phyloP scores from a whole-genome alignment of 1,140 invertebrate species.

The Polypedilum pembai region DNA sequence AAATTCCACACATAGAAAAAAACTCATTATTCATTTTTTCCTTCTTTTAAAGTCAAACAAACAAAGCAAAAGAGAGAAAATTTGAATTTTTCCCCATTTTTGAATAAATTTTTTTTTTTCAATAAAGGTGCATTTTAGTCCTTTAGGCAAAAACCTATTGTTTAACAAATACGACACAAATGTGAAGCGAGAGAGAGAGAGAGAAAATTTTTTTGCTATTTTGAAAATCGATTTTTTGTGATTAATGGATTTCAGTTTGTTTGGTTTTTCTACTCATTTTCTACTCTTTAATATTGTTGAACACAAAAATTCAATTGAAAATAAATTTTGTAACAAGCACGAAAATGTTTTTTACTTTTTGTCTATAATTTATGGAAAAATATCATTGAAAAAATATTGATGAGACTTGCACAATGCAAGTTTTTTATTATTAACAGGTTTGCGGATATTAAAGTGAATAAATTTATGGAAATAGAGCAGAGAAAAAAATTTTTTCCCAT shows the following conservation, averaged over 20 bases:
- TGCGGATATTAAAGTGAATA: no score
- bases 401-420: no score
- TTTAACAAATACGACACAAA: background rate
- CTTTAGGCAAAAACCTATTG: background rate
- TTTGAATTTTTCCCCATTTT: background rate
- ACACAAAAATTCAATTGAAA: no score
- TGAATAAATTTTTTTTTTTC: background rate
- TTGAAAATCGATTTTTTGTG: slow-evolving; percentile 3
- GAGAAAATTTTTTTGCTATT: background rate
- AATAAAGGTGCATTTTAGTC: slow-evolving; percentile 5
- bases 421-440: no score
- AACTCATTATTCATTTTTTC: slow-evolving; percentile 1
- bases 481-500: no score
- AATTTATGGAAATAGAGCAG: no score
- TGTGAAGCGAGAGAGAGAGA: background rate
- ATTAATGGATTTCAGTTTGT: background rate
- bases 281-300: background rate
- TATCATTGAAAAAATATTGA: no score
- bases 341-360: no score
- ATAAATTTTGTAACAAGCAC: no score
- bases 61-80: background rate
- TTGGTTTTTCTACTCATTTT: background rate
- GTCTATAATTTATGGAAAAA: no score
- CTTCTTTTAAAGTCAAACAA: background rate
- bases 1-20: background rate